Percentiles rank a stretch among this genome's conserved stretches.
These are phyloP conservation scores for Taurulus bubalis DNA, from an alignment of 2,113 vertebrate species.

Conservation along the genomic window DNA sequence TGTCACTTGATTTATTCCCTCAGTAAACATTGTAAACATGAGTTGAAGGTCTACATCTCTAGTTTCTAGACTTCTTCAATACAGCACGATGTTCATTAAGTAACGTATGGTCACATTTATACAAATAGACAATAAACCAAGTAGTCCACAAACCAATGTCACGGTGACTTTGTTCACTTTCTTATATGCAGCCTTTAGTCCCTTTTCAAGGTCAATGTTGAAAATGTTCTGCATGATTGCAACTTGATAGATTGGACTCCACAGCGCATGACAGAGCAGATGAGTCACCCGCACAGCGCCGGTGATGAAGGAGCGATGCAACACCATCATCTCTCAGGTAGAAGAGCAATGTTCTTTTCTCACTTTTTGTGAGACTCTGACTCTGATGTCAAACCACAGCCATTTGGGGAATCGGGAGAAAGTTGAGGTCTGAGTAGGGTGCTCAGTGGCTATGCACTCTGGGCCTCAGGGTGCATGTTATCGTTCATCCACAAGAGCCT, in stretches of 20 bases:
- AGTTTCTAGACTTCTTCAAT: too few relatives aligned
- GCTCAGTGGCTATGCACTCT: neutral
- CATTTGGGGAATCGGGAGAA: neutral
- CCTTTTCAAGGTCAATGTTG: slow-evolving; percentile 1
- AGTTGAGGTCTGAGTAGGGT: slow-evolving; percentile 13
- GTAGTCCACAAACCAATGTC: neutral
- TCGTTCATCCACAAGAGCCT: slow-evolving; percentile 20
- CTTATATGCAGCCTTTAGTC: neutral
- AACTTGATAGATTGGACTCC: neutral
- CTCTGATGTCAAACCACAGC: slow-evolving; percentile 12
- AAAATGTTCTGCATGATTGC: neutral
- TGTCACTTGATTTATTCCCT: too few relatives aligned
- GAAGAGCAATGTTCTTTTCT: slow-evolving; percentile 15
- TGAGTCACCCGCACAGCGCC: neutral
- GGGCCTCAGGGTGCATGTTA: slow-evolving; percentile 15
- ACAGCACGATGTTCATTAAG: too few relatives aligned
- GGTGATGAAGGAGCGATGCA: slow-evolving; percentile 1
- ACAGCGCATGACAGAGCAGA: neutral
- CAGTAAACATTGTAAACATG: too few relatives aligned
- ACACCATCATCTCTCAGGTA: slow-evolving; percentile 20
- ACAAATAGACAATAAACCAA: too few relatives aligned
- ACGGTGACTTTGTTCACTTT: too few relatives aligned
- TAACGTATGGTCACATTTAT: too few relatives aligned
- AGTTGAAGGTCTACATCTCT: too few relatives aligned
- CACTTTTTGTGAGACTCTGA: neutral